Conservation (phyloP, 2,797 vertebrate genomes). For the Parauchenoglanis ngamensis region DNA sequence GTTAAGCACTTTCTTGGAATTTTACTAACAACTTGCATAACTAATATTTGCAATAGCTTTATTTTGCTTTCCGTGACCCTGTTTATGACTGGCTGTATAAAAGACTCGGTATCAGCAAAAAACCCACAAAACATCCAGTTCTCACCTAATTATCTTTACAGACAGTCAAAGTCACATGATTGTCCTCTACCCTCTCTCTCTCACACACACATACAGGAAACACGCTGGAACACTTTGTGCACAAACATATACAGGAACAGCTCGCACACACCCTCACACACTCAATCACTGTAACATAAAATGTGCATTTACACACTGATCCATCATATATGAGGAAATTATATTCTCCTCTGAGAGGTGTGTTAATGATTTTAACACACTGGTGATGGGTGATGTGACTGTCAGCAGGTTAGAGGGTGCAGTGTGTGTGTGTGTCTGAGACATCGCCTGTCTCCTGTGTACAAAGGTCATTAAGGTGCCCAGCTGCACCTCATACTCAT, state of each 20-base stretch:
- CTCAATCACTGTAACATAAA: conserved; percentile 27
- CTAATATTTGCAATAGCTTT: neutral
- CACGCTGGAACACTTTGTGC: conserved; percentile 24
- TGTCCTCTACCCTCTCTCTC: neutral
- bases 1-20: neutral
- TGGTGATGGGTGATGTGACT: conserved; percentile 30
- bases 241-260: conserved; percentile 34
- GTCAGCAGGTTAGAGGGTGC: conserved; percentile 38
- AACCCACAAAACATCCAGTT: neutral
- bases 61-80: neutral
- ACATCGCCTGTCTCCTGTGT: conserved; percentile 35
- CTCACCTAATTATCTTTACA: neutral
- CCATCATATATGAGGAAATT: conserved; percentile 38
- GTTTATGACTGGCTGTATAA: neutral
- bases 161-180: neutral
- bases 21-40: neutral
- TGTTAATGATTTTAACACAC: conserved; percentile 50
- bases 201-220: conserved; percentile 20
- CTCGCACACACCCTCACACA: conserved; percentile 23
- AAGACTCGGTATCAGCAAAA: neutral
- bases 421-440: conserved; percentile 11
- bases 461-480: conserved; percentile 66
- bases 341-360: neutral
- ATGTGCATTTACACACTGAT: conserved; percentile 1
- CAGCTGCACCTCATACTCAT: conserved; percentile 59